Base-by-base conservation (phyloP, 2,888 invertebrate genomes). In the Rhingia rostrata region DNA sequence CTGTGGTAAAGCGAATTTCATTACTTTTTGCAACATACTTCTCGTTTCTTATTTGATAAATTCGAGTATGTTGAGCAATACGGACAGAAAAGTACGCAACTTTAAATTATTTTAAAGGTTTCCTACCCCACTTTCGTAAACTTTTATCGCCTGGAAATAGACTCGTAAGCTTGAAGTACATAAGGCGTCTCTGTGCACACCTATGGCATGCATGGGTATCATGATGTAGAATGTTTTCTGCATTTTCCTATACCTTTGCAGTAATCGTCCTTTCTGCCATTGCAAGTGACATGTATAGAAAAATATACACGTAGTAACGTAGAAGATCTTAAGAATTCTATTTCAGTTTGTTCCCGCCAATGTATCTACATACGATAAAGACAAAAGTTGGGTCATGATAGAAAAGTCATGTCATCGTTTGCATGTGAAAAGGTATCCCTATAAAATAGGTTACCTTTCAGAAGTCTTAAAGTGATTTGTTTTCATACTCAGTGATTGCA, bases 381-480 rank as follows among this genome's bases (percentile, higher is more conserved):
- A 22, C 22, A 22, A 22, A n/a, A 22, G 22, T 22, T 22, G 22
- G 22, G 1, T 22, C 22, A 22, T 22, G 22, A 22, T 22, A 35
- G 7, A 64, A 32, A 43, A 37, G 60, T 58, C 10, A 32, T 73
- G 63, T 35, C 45, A n/a, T n/a, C 37, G 32, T 35, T 6, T 51
- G 43, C 53, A 3, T 7, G 49, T 43, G 43, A 4, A 7, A n/a
- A 30, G 41, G 22, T 22, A 22, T 22, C 22, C 22, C 22, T 22
- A 22, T 6, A 30, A 49, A 41, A 60, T 67, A 61, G 49, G 51
- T 69, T 6, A n/a, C 43, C 56, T 74, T 69, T 69, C 32, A 63
- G 69, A 74, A 56, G 61, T 69, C 63, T 63, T 80, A 67, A 80
- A 69, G 80, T 63, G 54, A 80, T 80, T 74, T 79, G 53, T 41